Evolutionary conservation across 2,888 invertebrate genomes (phyloP).

Genomic region (Gastracanthus pulcherrimus): DNA sequence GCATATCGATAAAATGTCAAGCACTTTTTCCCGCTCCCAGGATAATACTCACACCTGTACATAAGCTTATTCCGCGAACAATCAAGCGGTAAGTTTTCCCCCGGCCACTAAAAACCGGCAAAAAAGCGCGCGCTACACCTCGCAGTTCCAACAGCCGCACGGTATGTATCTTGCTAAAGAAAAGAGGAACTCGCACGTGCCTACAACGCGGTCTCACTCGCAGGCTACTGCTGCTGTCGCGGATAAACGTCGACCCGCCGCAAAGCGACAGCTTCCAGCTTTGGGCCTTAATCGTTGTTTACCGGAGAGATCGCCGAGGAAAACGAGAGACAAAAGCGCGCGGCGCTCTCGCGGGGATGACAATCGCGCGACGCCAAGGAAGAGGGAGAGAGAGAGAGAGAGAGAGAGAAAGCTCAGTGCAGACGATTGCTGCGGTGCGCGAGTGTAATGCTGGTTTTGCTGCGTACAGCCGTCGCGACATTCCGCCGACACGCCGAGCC

Average conservation of each 20-base stretch:
- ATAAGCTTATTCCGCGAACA: conserved; percentile 55
- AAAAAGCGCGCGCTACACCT: neutral
- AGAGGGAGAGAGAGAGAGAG: neutral
- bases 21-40: conserved; percentile 3
- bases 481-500: conserved; percentile 32
- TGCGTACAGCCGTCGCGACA: neutral
- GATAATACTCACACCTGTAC: conserved; percentile 53
- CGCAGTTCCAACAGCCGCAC: neutral
- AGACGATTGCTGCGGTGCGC: neutral
- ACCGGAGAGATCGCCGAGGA: conserved; percentile 9
- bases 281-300: conserved; percentile 50
- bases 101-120: conserved; percentile 7
- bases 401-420: too few species aligned
- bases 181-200: conserved; percentile 33
- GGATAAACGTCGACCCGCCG: conserved; percentile 20
- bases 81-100: conserved; percentile 44
- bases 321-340: conserved; percentile 27
- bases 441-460: neutral
- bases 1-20: conserved; percentile 33
- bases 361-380: conserved; percentile 26
- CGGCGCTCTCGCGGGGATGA: conserved; percentile 37
- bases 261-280: conserved; percentile 33
- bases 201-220: conserved; percentile 31
- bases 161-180: neutral
- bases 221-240: neutral